A percentile compares a stretch with the other conserved stretches of the same genome.
phyloP scores from a whole-genome alignment of 1,140 invertebrate genomes.

The Doryteuthis pealeii region DNA sequence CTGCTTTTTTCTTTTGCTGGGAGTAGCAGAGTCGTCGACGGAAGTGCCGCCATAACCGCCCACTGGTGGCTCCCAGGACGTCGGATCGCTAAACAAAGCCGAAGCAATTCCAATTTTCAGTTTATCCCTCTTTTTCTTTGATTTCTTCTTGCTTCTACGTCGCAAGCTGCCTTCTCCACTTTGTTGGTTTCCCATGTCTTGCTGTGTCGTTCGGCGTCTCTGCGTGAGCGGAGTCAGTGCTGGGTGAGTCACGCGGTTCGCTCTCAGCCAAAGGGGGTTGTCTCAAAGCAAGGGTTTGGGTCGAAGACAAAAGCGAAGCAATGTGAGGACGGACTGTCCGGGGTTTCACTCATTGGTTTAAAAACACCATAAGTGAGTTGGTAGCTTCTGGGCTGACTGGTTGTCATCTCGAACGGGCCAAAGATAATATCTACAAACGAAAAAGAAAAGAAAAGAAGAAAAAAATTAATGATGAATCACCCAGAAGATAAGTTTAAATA shows the following conservation, averaged over 20 bases:
- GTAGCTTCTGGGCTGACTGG: background rate
- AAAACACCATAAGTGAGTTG: background rate
- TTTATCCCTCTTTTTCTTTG: background rate
- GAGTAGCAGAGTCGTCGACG: background rate
- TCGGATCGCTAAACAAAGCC: background rate
- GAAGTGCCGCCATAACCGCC: background rate
- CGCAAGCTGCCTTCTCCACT: slow-evolving; percentile 7
- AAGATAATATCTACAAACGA: background rate
- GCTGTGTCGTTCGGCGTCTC: background rate
- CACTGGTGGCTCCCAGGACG: background rate
- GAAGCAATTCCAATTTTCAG: background rate
- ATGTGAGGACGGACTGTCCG: background rate
- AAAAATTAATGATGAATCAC: no score
- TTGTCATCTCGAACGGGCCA: slow-evolving; percentile 1
- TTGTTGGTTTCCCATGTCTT: slow-evolving; percentile 7
- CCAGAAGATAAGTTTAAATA: no score
- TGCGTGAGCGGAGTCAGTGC: background rate
- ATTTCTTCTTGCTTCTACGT: slow-evolving; percentile 2
- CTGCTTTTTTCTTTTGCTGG: background rate
- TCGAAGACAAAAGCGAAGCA: background rate
- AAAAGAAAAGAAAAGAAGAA: background rate
- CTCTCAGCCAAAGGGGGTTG: background rate
- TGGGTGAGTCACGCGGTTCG: background rate
- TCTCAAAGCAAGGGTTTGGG: background rate
- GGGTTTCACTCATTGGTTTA: background rate